phyloP scores from a whole-genome alignment of 2,113 vertebrate genomes.

The Empidonax traillii region DNA sequence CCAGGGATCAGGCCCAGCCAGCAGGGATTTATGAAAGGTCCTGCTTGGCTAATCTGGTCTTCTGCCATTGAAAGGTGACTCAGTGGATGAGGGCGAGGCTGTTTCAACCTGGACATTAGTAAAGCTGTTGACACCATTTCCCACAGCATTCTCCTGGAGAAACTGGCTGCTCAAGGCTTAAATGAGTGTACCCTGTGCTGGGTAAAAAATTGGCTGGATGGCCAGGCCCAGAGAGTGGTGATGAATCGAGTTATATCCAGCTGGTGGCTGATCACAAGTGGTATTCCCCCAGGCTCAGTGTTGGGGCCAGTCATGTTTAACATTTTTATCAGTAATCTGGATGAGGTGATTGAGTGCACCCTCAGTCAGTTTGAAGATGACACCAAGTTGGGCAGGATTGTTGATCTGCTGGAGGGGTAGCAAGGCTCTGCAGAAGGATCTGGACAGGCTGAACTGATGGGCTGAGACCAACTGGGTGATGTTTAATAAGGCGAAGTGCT shows the following conservation, averaged over 20 bases:
- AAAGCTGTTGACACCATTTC: neutral
- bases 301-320: neutral
- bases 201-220: neutral
- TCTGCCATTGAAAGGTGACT: neutral
- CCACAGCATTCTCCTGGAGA: neutral
- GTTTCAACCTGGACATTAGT: neutral
- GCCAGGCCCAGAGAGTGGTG: neutral
- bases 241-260: neutral
- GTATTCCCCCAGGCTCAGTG: neutral
- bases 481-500: neutral
- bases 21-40: neutral
- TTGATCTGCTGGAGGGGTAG: neutral
- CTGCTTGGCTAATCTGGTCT: neutral
- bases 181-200: neutral
- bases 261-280: neutral
- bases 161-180: neutral
- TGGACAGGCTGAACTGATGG: neutral
- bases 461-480: neutral
- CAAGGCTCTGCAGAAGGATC: neutral
- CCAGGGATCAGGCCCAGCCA: neutral
- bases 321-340: neutral
- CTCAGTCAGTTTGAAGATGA: neutral
- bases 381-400: neutral
- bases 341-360: neutral
- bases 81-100: neutral